A percentile compares a stretch with the other conserved stretches of the same genome.
These are phyloP conservation scores for Meloidogyne floridensis DNA, from an alignment of 1,140 invertebrate species.

Conservation along the genomic window DNA sequence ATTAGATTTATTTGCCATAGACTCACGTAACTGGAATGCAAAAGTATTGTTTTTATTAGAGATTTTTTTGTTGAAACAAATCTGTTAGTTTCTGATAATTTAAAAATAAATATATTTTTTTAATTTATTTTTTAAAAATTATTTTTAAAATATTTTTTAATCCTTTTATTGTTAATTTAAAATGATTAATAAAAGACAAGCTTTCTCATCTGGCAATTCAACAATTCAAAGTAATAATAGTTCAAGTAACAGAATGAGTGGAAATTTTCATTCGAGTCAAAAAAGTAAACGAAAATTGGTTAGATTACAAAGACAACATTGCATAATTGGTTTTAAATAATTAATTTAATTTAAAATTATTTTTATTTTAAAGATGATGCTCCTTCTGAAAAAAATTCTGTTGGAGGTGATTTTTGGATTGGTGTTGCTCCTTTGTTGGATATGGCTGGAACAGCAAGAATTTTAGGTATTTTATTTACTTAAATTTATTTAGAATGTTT, in stretches of 20 bases:
- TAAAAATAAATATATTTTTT: no score
- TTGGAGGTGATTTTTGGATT: slow-evolving; percentile 35
- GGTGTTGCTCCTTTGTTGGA: slow-evolving; percentile 37
- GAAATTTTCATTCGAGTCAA: slow-evolving; percentile 8
- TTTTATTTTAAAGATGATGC: background rate
- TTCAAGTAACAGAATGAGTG: slow-evolving; percentile 4
- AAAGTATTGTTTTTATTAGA: background rate
- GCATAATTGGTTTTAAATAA: background rate
- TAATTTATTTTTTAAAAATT: no score
- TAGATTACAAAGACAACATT: slow-evolving; percentile 25
- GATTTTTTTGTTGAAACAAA: no score
- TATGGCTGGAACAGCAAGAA: slow-evolving; percentile 38
- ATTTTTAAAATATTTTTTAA: no score
- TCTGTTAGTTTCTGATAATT: no score
- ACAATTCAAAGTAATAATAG: background rate
- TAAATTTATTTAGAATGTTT: background rate
- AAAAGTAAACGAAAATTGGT: slow-evolving; percentile 25
- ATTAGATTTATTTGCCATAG: slow-evolving; percentile 2
- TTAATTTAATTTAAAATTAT: background rate
- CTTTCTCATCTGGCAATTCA: slow-evolving; percentile 1
- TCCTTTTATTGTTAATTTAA: background rate
- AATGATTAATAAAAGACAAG: slow-evolving; percentile 6
- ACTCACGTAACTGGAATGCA: background rate
- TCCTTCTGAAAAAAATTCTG: background rate
- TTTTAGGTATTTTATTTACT: slow-evolving; percentile 24